Percentiles rank a stretch among this genome's conserved stretches.
Conservation (phyloP, 2,113 vertebrate species). For the Rhynchomys soricoides region DNA sequence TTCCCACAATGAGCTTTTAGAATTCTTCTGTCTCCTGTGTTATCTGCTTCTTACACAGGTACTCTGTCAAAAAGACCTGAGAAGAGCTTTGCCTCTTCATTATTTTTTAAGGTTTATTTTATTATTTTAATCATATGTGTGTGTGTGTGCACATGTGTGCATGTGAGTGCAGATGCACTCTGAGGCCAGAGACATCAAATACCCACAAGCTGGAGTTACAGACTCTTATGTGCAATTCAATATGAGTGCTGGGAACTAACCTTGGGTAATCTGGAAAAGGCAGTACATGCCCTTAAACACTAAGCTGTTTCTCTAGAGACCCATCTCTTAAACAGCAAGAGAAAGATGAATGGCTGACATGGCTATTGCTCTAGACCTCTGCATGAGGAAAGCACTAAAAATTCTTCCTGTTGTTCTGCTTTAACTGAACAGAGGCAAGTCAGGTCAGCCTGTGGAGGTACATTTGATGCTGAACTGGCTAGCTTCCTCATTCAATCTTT, state of each 20-base stretch:
- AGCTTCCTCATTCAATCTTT: neutral
- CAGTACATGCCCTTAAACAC: neutral
- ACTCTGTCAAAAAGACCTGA: neutral
- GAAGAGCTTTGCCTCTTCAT: neutral
- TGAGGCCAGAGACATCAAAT: neutral
- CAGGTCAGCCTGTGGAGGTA: neutral
- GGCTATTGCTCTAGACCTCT: neutral
- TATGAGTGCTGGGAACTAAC: neutral
- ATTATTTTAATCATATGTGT: neutral
- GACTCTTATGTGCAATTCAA: neutral
- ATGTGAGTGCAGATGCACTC: neutral
- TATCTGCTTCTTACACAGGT: neutral
- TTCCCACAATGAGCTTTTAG: neutral
- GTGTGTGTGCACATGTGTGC: neutral
- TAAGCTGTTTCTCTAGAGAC: neutral
- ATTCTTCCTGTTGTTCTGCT: neutral
- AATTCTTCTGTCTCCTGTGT: neutral
- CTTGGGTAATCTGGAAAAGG: neutral
- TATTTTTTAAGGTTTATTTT: neutral
- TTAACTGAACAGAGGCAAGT: neutral
- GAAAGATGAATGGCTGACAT: neutral
- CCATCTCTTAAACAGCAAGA: neutral
- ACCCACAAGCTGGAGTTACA: neutral
- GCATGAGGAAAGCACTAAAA: neutral
- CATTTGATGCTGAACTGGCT: neutral